These are phyloP conservation scores for Fopius arisanus DNA, from an alignment of 1,140 invertebrate species.

Conservation along the genomic window DNA sequence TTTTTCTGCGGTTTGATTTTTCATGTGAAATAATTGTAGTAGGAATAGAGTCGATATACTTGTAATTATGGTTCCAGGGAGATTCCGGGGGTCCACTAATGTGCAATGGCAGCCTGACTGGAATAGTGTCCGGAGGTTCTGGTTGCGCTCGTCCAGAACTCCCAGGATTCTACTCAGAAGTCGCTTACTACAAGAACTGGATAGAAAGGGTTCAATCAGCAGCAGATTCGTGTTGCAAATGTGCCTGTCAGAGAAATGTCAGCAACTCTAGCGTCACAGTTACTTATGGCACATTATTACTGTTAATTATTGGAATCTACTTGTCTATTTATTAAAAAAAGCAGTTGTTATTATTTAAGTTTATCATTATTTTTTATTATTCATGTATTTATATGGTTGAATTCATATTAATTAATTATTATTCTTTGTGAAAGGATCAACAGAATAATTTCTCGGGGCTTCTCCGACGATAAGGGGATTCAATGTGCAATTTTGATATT, in stretches of 20 bases:
- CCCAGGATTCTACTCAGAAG: conserved; percentile 67
- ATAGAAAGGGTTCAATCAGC: conserved; percentile 42
- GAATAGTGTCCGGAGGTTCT: conserved; percentile 67
- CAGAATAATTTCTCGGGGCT: too few relatives aligned
- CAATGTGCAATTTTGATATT: too few relatives aligned
- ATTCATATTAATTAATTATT: too few relatives aligned
- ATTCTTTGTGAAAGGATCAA: too few relatives aligned
- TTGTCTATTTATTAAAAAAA: neutral
- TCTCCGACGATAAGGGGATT: too few relatives aligned
- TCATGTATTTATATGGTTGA: too few relatives aligned
- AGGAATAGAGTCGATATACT: too few relatives aligned
- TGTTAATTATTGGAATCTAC: neutral
- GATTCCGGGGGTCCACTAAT: conserved; percentile 66
- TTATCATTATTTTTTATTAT: too few relatives aligned
- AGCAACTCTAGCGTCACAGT: neutral
- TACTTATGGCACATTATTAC: neutral
- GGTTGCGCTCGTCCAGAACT: conserved; percentile 65
- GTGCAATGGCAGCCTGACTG: conserved; percentile 59
- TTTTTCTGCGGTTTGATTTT: too few relatives aligned
- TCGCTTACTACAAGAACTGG: conserved; percentile 63
- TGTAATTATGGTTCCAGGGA: conserved; percentile 50
- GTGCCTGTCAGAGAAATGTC: neutral
- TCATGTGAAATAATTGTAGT: too few relatives aligned
- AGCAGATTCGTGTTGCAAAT: neutral
- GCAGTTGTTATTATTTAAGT: too few relatives aligned